Conservation (phyloP, 2,797 vertebrate species). For the Carcharodon carcharias region DNA sequence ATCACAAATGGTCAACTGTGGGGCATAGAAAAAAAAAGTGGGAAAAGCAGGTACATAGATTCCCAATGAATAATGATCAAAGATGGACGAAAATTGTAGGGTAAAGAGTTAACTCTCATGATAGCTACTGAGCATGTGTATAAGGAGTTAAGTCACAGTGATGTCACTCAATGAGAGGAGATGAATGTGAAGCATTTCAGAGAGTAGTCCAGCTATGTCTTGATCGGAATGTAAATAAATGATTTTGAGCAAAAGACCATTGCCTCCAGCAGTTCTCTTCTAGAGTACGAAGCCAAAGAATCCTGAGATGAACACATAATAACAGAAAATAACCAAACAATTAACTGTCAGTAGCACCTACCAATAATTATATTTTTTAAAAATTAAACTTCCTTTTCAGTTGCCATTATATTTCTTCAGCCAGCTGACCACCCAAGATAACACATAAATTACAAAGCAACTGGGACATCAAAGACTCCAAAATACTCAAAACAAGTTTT, state of each 20-base stretch:
- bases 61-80: not conserved
- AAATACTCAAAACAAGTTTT: not conserved
- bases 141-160: no score
- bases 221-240: no score
- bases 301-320: no score
- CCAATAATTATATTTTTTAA: not conserved
- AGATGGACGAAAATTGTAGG: not conserved
- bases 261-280: no score
- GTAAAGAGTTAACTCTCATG: no score
- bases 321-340: not conserved
- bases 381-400: not conserved
- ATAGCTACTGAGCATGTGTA: no score
- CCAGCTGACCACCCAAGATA: not conserved
- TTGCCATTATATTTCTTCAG: not conserved
- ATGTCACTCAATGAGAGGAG: no score
- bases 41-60: not conserved
- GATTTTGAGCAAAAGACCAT: no score
- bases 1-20: not conserved
- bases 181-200: no score
- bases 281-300: no score
- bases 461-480: not conserved
- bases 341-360: no score
- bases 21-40: not conserved
- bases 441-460: not conserved
- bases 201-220: no score